These are phyloP conservation scores for Anseranas semipalmata DNA, from an alignment of 2,113 vertebrate species.

Conservation along the genomic window DNA sequence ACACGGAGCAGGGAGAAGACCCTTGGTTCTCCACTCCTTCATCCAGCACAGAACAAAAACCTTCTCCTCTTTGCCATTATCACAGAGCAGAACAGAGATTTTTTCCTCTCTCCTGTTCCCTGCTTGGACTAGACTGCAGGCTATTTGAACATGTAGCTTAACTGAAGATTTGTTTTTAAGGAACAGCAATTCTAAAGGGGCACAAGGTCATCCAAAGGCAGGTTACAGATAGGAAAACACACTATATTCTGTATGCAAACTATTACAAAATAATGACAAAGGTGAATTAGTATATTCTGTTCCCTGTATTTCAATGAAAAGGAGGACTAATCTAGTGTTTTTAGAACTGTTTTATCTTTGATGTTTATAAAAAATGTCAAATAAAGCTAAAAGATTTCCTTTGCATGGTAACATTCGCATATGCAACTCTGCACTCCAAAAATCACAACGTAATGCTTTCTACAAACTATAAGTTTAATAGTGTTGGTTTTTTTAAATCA, in stretches of 20 bases:
- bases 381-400: background rate
- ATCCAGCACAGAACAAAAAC: background rate
- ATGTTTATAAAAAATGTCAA: background rate
- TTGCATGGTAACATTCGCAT: fast-evolving
- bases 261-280: background rate
- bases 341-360: background rate
- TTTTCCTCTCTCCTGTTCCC: background rate
- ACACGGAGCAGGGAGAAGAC: background rate
- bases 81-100: fast-evolving
- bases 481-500: background rate
- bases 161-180: background rate
- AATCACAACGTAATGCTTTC: background rate
- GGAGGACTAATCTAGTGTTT: background rate
- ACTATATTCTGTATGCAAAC: background rate
- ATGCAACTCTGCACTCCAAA: background rate
- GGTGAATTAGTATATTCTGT: background rate
- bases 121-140: background rate
- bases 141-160: background rate
- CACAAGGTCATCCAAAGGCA: background rate
- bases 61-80: background rate
- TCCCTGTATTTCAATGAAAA: background rate
- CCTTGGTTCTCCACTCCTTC: background rate
- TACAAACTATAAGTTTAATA: background rate
- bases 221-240: background rate
- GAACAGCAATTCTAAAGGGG: background rate